Evolutionary conservation across 2,113 vertebrate genomes (phyloP), one percentile per base, ranked within the genome.

Genomic region (Baryphthengus martii): DNA sequence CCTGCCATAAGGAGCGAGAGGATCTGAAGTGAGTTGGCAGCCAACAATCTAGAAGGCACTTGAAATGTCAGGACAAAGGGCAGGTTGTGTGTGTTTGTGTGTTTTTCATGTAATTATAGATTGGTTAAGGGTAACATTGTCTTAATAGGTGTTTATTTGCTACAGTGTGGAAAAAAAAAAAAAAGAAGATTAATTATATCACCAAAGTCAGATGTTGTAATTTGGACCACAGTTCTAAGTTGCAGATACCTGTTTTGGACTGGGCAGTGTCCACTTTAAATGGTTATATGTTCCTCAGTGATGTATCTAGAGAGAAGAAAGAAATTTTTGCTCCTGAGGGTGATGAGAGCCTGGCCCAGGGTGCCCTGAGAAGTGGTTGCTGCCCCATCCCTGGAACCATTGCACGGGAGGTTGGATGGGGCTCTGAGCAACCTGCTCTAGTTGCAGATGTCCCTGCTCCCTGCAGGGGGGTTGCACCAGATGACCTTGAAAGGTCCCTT

Each of bases 1-100:
- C 98, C 94, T 98, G 98, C 71, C 98, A 98, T 58, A 98, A 96
- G 94, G 98, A 99, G 58, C 86, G 97, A 13, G 96, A 98, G 70
- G 98, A 98, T 28, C 91, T 98, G 70, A 98, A 96, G 98, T 99
- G 80, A 98, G 98, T 96, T 92, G 70, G 40, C 35, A 4, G 42
- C 47, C 44, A 59, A 0, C 39, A 49, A 59, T 40, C 7, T n/a
- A 21, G 53, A 71, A 20, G 25, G 35, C 28, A 25, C 21, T 28
- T 39, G 16, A 28, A 23, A 33, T 73, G 42, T 6, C 23, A 66
- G 56, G 0, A 56, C n/a, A 9, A 29, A 26, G 56, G 42, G 29
- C 7, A 8, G 35, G 25, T 6, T 59, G 37, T 25, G 23, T 61
- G 7, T 58, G n/a, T 28, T 44, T 33, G 7, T 28, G 5, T 17